These are phyloP conservation scores for Drosophila ficusphila DNA, from an alignment of 1,140 invertebrate genomes.

Conservation along the genomic window DNA sequence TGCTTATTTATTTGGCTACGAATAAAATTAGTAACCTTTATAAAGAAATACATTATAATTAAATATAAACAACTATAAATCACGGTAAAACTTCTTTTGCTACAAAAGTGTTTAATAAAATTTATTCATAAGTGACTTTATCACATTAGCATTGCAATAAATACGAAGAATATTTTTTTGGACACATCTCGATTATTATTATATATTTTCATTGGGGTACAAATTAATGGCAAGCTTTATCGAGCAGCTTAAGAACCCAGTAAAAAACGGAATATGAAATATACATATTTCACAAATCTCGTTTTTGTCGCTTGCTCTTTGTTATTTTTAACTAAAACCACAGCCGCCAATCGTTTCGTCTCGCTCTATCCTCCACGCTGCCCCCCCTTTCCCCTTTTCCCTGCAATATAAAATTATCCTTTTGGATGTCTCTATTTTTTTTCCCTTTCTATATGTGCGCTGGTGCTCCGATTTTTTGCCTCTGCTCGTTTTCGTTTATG, in stretches of 20 bases:
- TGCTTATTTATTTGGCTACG: too few relatives aligned
- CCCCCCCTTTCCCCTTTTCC: neutral
- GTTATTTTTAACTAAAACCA: conserved; percentile 63
- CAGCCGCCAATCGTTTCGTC: conserved; percentile 37
- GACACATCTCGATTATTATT: neutral
- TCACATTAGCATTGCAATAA: neutral
- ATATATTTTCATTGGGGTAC: neutral
- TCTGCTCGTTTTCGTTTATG: conserved; percentile 28
- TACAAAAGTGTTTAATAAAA: neutral
- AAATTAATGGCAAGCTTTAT: conserved; percentile 3
- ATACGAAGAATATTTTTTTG: neutral
- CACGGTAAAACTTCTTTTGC: too few relatives aligned
- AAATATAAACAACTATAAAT: too few relatives aligned
- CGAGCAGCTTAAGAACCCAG: neutral
- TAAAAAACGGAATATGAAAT: conserved; percentile 36
- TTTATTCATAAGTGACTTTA: neutral
- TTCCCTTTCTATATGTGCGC: neutral
- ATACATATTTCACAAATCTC: conserved; percentile 39
- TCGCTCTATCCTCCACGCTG: neutral
- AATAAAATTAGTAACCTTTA: too few relatives aligned
- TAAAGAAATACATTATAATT: too few relatives aligned
- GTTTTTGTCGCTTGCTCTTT: conserved; percentile 47
- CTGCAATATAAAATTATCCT: conserved; percentile 47
- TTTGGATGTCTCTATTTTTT: conserved; percentile 35
- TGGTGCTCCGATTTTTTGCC: conserved; percentile 10